phyloP scores from a whole-genome alignment of 2,113 vertebrate species.

The Hydropotes inermis region DNA sequence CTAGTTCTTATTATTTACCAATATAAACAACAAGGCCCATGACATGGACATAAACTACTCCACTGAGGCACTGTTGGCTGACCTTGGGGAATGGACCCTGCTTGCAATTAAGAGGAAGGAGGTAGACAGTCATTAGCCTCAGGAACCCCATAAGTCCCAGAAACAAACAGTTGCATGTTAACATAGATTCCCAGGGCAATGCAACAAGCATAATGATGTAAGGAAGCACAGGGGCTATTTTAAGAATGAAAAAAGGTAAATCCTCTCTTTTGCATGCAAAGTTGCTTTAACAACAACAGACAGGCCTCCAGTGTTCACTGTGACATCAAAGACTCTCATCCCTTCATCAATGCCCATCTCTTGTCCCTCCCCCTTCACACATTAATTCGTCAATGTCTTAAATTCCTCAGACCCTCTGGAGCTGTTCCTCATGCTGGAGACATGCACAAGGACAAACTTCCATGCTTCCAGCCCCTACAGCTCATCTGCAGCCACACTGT shows the following conservation, averaged over 20 bases:
- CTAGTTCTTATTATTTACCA: background rate
- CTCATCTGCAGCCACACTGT: background rate
- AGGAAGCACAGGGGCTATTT: background rate
- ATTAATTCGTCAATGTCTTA: background rate
- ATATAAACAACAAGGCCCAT: background rate
- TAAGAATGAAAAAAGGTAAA: background rate
- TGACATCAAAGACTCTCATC: background rate
- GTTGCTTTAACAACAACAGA: background rate
- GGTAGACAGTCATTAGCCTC: background rate
- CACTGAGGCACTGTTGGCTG: background rate
- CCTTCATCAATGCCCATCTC: background rate
- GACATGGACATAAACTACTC: background rate
- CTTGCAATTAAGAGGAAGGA: background rate
- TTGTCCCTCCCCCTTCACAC: background rate
- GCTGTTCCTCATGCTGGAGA: background rate
- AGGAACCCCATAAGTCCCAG: background rate
- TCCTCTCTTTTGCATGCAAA: background rate
- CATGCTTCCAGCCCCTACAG: background rate
- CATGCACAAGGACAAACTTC: no score
- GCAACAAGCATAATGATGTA: fast-evolving
- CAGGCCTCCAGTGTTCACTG: background rate
- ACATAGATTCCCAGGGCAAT: background rate
- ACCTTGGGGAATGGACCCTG: background rate
- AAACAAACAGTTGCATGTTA: background rate
- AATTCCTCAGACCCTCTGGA: background rate